Evolutionary conservation across 2,888 invertebrate species (phyloP).

Genomic region (Euplagia quadripunctaria): DNA sequence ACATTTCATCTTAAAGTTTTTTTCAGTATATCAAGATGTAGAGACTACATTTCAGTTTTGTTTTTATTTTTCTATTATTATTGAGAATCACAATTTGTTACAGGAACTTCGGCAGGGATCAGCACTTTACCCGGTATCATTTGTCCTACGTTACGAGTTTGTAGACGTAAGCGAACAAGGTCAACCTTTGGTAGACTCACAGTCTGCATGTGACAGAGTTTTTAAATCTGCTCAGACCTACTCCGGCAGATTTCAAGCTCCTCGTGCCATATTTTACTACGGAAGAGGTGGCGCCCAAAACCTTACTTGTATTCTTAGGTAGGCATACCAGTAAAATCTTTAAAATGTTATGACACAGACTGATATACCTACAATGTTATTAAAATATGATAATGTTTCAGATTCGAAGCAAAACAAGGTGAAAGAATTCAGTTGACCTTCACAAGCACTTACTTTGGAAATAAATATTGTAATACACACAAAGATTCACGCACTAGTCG

Average conservation of each 20-base stretch:
- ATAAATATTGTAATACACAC: constrained; percentile 89
- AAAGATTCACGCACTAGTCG: constrained; percentile 90
- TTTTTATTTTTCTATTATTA: not conserved
- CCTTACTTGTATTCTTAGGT: constrained; percentile 91
- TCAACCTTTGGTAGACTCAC: constrained; percentile 85
- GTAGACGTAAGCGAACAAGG: constrained; percentile 92
- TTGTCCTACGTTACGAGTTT: constrained; percentile 94
- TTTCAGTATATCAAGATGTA: not conserved
- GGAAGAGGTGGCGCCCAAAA: constrained; percentile 93
- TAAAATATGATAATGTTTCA: constrained; percentile 54
- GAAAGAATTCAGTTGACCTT: constrained; percentile 91
- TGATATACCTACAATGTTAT: constrained; percentile 14
- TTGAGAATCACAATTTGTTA: constrained; percentile 21
- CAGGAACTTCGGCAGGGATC: constrained; percentile 92
- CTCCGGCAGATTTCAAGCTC: constrained; percentile 91
- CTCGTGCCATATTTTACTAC: constrained; percentile 93
- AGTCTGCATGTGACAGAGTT: constrained; percentile 89
- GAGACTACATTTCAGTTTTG: not conserved
- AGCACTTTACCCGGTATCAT: constrained; percentile 92
- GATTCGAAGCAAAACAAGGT: constrained; percentile 90
- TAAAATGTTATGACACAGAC: not conserved
- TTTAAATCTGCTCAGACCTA: constrained; percentile 86
- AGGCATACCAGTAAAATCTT: constrained; percentile 17
- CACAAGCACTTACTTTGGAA: constrained; percentile 90
- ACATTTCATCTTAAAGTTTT: too few relatives aligned